Evolutionary conservation across 2,888 invertebrate genomes (phyloP), one percentile per base, ranked within the genome.

Genomic region (Allygus modestus): DNA sequence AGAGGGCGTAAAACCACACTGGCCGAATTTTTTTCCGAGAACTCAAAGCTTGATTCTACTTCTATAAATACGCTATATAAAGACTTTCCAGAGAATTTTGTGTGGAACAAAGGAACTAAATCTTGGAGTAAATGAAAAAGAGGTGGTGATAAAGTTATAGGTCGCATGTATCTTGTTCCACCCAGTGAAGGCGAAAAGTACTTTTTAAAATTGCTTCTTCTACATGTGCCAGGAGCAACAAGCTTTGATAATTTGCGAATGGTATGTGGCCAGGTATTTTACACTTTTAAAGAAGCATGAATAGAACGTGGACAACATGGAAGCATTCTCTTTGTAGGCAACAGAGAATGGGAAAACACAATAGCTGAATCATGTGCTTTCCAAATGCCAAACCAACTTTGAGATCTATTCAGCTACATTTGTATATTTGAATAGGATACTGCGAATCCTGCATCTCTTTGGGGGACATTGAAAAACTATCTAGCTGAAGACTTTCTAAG

Each of bases 351-450:
- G 46, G 17, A 46, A 46, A 46, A 46, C 46, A 46, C 17, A 46
- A 15, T 17, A 46, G 46, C 17, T 1, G 46, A 46, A 46, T 46
- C 46, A 46, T 46, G 46, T 46, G 1, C 12, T 46, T 46, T 46
- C 46, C 46, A 17, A 46, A 46, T 46, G 46, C 46, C 46, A 46
- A 46, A 46, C 46, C 46, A 46, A 12, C 46, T 46, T 15, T 2
- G 46, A 46, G 46, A 46, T 15, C 46, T 46, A 46, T 46, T 46
- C 17, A 46, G 46, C 46, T 46, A 46, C 46, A 46, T 46, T 46
- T 46, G 46, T 46, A 46, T 46, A 46, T 46, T 46, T 46, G 46
- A 46, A 15, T 46, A 15, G 4, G 46, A 46, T 15, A 46, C 46
- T 15, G 46, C 46, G 12, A 46, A 46, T 46, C 46, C 46, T 46